Base-by-base conservation (phyloP, 2,888 invertebrate species). In the Diogma glabrata region DNA sequence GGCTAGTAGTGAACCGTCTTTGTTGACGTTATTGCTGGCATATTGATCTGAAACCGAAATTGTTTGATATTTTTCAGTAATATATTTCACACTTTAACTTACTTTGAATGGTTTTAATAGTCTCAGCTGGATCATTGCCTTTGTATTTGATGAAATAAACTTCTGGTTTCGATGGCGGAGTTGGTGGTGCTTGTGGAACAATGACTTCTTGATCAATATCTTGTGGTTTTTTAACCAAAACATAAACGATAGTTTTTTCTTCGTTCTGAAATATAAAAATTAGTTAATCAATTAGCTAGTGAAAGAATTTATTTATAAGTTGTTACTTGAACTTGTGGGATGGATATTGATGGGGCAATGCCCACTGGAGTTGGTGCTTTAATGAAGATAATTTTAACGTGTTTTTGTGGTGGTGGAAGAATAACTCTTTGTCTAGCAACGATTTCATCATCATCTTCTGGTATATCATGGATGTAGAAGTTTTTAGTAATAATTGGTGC, bases 181-280 rank as follows among this genome's bases (percentile, higher is more conserved):
- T 61, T 16, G 67, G 64, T 8, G 64, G 61, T 5, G 58, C 59
- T 28, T 64, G 60, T 54, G 67, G 65, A 8, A 67, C 52, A 23
- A 63, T 61, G 1, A 66, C 53, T 49, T 67, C 61, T 54, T 68
- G 58, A 19, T 67, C 64, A 8, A 65, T 45, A 1, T 64, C 63
- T 53, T 69, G 67, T 2, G 63, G 60, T 52, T 69, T 68, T 54
- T 67, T 69, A 47, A 64, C 65, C 49, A 69, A 57, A 43, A 69
- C 69, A 58, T 69, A 69, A 51, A 69, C 68, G 26, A 69, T 65
- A 22, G 69, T 69, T 59, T 69, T 69, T 52, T 69, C 69, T 55
- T 69, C 69, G 22, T 58, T 59, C 17, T 67, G 65, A 5, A n/a
- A n/a, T n/a, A n/a, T n/a, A n/a, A n/a, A n/a, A n/a, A n/a, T n/a